Base-by-base conservation (phyloP, 53 echinoderm and acorn worm genomes). In the Temnopleurus reevesii region DNA sequence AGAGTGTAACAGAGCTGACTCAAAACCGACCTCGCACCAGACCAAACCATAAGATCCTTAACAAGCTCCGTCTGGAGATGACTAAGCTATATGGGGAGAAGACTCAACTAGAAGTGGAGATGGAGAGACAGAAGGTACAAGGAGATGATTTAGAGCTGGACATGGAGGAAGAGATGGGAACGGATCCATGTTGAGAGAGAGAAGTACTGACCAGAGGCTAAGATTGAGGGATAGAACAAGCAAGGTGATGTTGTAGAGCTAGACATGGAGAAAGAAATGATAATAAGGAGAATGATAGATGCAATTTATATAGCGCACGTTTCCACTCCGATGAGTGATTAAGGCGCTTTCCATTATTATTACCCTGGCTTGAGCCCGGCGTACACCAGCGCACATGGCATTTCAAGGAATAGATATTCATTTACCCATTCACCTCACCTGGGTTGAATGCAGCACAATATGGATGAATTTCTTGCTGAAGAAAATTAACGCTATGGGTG, bases 51-150 rank as follows among this genome's bases (percentile, higher is more conserved):
- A 89, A 91, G 46, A 96, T 96, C 77, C 76, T 96, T 15, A 89
- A 91, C 80, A 96, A 95, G 56, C 92, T 96, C 9, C 89, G 85
- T 31, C 38, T 47, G 4, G 97, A 96, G 71, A 96, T 96, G 97
- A 41, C 66, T 28, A 84, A 85, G 79, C 34, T 91, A 19, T 95
- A 96, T 76, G 93, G 89, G 12, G 89, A 87, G 71, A 46, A 64
- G 88, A 49, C 12, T 2, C 47, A 35, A 53, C 29, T 87, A 53
- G 66, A 66, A 15, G 65, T 38, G 34, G 88, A 87, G 88, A 23
- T 87, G 33, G 33, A 64, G 46, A 64, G 65, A 49, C 65, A 87
- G 71, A 66, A 87, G 71, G 35, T 60, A 35, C 59, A 86, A 46
- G 59, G 41, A 9, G 43, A 38, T 0, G 59, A 84, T 35, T 21